Evolutionary conservation across 1,140 invertebrate species (phyloP).

Genomic region (Meloidogyne hapla): DNA sequence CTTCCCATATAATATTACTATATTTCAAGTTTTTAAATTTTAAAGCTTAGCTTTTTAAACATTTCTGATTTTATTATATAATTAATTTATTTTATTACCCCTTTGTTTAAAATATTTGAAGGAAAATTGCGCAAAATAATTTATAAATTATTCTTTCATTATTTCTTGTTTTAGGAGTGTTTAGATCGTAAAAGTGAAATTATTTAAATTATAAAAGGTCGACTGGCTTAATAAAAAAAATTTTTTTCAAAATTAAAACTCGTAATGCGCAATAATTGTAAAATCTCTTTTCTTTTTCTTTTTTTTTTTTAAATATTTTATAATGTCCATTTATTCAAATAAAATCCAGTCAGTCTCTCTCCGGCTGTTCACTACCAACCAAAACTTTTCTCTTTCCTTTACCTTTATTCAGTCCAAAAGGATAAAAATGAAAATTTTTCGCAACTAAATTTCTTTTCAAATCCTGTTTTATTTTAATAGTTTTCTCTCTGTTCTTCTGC

Average conservation of each 20-base stretch:
- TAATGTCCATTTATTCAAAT: too few relatives aligned
- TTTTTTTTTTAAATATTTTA: not conserved
- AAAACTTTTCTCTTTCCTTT: not conserved
- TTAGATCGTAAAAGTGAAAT: constrained; percentile 4
- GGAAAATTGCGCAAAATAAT: not conserved
- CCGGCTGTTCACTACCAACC: not conserved
- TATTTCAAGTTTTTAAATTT: too few relatives aligned
- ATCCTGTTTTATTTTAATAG: not conserved
- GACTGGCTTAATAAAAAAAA: not conserved
- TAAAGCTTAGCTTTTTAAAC: too few relatives aligned
- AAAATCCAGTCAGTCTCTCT: not conserved
- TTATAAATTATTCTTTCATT: not conserved
- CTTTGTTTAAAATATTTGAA: constrained; percentile 1
- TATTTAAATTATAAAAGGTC: not conserved
- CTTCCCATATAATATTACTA: too few relatives aligned
- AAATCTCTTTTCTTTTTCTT: not conserved
- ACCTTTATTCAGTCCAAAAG: not conserved
- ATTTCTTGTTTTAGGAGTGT: not conserved
- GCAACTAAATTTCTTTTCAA: not conserved
- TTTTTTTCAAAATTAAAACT: not conserved
- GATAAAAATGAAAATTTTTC: constrained; percentile 1
- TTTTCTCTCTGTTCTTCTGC: not conserved
- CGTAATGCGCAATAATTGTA: not conserved
- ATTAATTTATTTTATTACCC: not conserved
- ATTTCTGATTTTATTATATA: too few relatives aligned